A percentile compares a stretch with the other conserved stretches of the same genome.
These are phyloP conservation scores for Galerucella calmariensis DNA, from an alignment of 2,888 invertebrate genomes.

Conservation along the genomic window DNA sequence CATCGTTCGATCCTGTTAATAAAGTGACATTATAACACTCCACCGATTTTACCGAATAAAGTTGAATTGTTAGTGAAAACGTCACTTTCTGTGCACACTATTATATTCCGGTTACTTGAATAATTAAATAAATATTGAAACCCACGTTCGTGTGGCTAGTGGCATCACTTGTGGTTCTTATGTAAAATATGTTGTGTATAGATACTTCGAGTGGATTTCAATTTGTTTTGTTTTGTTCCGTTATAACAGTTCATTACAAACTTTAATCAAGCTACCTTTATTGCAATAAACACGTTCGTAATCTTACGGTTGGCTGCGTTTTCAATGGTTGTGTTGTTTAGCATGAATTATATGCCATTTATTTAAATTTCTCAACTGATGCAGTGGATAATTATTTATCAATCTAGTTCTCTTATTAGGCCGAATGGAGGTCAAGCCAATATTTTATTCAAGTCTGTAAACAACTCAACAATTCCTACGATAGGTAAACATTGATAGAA, in stretches of 20 bases:
- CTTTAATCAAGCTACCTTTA: background rate
- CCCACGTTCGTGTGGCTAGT: background rate
- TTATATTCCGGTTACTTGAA: background rate
- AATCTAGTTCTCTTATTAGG: background rate
- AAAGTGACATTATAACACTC: background rate
- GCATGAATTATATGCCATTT: background rate
- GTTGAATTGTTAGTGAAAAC: too few species aligned
- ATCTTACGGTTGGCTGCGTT: background rate
- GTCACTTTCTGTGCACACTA: background rate
- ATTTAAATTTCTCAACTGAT: background rate
- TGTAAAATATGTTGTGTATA: background rate
- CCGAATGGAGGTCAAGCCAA: background rate
- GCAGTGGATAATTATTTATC: background rate
- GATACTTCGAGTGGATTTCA: background rate
- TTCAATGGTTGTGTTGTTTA: slow-evolving; percentile 2
- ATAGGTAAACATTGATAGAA: too few species aligned
- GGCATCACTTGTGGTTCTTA: background rate
- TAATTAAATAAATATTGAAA: background rate
- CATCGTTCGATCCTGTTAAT: background rate
- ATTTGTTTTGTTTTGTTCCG: background rate
- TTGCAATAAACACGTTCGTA: background rate
- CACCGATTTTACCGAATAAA: too few species aligned
- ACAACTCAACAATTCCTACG: background rate
- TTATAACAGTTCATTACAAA: slow-evolving; percentile 5
- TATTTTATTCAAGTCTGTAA: background rate